Evolutionary conservation across 2,888 invertebrate species (phyloP), one percentile per base, ranked within the genome.

Genomic region (Meandrusa payeni): DNA sequence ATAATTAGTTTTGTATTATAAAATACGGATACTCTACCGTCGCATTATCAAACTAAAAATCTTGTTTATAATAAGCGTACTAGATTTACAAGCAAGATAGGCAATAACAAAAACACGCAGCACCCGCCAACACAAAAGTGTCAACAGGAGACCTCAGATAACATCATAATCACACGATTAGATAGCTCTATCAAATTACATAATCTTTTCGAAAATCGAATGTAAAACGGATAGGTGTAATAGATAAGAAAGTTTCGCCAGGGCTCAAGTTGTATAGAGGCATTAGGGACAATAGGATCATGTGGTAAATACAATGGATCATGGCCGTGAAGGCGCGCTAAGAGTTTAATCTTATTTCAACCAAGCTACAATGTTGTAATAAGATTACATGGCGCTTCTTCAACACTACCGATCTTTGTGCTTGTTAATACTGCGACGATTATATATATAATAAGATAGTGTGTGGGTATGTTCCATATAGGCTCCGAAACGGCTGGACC

Each of bases 281-380:
- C 45, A 46, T 49, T 45, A 54, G 51, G 63, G 65, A 81, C 79
- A 83, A 80, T 74, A 51, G 76, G 76, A 82, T 83, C 76, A 80
- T 63, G 52, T 43, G 42, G 43, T 44, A 53, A 63, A 63, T 57
- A 79, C 78, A 80, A 79, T 69, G 56, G 73, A 70, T 71, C 61
- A 67, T 57, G 61, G 61, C 58, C 41, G 51, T 52, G 57, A 52
- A 60, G 54, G 67, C 53, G 62, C 51, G 55, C 54, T 65, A 68
- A 64, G 59, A 66, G 55, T 53, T 50, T 77, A 75, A 80, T 81
- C 76, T 80, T 69, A 48, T 77, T 77, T 79, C 71, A 74, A 69
- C 64, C 55, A 43, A 68, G 54, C 59, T 59, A 68, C 63, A 68
- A 69, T 48, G 52, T 41, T 58, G 61, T 82, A 80, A 85, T 60